Conservation (phyloP, 2,113 vertebrate genomes). For the Marmota monax region DNA sequence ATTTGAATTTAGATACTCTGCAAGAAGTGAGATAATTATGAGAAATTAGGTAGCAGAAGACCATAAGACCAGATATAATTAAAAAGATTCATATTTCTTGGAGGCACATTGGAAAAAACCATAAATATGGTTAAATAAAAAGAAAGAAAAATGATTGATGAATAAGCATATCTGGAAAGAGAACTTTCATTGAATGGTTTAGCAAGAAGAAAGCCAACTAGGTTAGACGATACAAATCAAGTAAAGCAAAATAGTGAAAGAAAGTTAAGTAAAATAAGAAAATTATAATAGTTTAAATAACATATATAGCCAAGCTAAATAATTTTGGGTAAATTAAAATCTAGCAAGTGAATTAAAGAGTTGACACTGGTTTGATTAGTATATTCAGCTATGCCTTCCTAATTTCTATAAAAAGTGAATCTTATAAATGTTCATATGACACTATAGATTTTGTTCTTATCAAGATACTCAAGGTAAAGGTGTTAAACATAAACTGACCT, state of each 20-base stretch:
- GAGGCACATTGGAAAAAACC: background rate
- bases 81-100: background rate
- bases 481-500: constrained; percentile 39
- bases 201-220: background rate
- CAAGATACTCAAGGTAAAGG: background rate
- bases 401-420: constrained; percentile 24
- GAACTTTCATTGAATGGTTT: background rate
- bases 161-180: background rate
- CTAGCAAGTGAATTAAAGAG: background rate
- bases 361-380: background rate
- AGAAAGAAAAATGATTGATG: background rate
- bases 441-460: constrained; percentile 9
- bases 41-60: background rate
- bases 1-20: background rate
- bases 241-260: background rate
- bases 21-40: background rate
- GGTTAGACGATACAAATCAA: background rate
- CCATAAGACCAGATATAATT: background rate
- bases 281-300: background rate
- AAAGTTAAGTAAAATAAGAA: background rate
- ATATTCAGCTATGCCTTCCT: background rate
- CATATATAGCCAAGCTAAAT: background rate
- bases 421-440: background rate
- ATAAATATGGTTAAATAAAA: background rate
- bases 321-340: background rate